These are phyloP conservation scores for Percopsis omiscomaycus DNA, from an alignment of 2,797 vertebrate species.

Conservation along the genomic window DNA sequence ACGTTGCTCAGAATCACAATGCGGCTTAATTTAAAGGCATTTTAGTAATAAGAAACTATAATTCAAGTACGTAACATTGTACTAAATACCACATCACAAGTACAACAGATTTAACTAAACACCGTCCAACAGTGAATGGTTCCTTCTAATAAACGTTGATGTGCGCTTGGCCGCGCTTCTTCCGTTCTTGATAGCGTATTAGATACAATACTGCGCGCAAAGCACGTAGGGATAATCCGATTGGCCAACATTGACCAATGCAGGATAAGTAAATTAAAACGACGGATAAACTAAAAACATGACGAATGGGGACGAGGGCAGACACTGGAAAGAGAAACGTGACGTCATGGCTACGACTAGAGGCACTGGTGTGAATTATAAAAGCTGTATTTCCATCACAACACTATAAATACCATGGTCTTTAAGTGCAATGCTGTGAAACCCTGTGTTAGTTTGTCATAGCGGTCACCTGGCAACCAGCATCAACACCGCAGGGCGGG, in stretches of 20 bases:
- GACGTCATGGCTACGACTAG: slow-evolving; percentile 14
- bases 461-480: slow-evolving; percentile 31
- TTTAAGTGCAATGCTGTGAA: slow-evolving; percentile 49
- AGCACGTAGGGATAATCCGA: too few relatives aligned
- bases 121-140: neutral
- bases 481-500: slow-evolving; percentile 18
- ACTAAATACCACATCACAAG: slow-evolving; percentile 22
- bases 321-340: neutral
- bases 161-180: too few relatives aligned
- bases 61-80: slow-evolving; percentile 56
- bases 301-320: neutral
- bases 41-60: slow-evolving; percentile 45
- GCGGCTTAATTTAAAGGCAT: neutral
- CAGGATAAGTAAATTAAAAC: neutral
- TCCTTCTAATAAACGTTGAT: neutral
- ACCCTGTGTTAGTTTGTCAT: slow-evolving; percentile 30
- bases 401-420: slow-evolving; percentile 43
- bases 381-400: slow-evolving; percentile 42
- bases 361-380: slow-evolving; percentile 64
- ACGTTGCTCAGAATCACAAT: slow-evolving; percentile 5
- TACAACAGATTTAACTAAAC: slow-evolving; percentile 9
- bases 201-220: too few relatives aligned
- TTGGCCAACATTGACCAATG: neutral
- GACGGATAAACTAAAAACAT: neutral
- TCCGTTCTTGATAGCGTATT: too few relatives aligned